phyloP scores from a whole-genome alignment of 1,140 invertebrate genomes.

The Rhizoglyphus robini region DNA sequence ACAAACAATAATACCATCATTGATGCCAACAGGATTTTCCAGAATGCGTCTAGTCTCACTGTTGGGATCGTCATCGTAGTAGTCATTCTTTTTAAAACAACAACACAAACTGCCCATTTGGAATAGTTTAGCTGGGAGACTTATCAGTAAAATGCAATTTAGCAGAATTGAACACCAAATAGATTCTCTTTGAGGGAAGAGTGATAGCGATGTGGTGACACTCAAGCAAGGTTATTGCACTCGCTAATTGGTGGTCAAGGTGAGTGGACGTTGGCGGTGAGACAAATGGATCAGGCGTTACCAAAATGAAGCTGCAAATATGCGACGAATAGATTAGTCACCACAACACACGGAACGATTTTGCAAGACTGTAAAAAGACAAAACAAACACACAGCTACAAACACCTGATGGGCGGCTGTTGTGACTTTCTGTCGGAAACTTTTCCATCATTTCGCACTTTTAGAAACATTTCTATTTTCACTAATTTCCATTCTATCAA shows the following conservation, averaged over 20 bases:
- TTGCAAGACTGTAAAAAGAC: background rate
- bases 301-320: background rate
- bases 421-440: background rate
- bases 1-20: conserved; percentile 14
- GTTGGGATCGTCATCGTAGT: background rate
- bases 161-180: no score
- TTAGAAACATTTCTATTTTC: no score
- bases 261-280: background rate
- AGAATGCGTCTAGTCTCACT: background rate
- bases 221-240: background rate
- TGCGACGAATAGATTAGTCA: background rate
- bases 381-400: background rate
- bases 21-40: conserved; percentile 6
- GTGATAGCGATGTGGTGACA: background rate
- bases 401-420: background rate
- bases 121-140: no score
- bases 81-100: background rate
- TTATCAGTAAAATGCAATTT: no score
- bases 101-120: conserved; percentile 2
- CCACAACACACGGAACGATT: background rate
- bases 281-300: background rate
- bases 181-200: background rate
- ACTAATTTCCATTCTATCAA: background rate
- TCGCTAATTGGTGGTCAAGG: background rate
- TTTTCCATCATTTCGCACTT: no score